Base-by-base conservation (phyloP, 2,888 invertebrate genomes). In the Temnothorax rugatulus region DNA sequence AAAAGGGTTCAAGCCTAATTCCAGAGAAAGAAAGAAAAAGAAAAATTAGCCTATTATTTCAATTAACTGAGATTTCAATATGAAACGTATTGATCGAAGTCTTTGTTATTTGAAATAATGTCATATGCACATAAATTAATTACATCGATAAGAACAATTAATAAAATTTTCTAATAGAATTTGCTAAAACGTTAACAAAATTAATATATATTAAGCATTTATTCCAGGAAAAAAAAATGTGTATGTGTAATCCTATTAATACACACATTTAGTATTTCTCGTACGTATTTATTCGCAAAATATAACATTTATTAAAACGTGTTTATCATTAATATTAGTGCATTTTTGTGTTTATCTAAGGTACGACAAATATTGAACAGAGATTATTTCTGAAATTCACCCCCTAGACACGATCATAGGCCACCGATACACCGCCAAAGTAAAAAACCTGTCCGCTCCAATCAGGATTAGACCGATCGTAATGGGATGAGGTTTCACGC, bases 401-500 rank as follows among this genome's bases (percentile, higher is more conserved):
- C 44, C 34, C 34, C 13, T 13, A n/a, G 25, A 54, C 41, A 66
- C 9, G 69, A 47, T 74, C 68, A 64, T 82, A 82, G 47, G 47
- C 59, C 69, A 71, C 83, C 84, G 90, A 85, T 91, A 87, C 63
- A 89, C 90, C 90, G 85, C 90, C 50, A 84, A 68, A 86, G 83
- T 84, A 90, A 90, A 91, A 93, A 93, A 93, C 93, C 93, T 93
- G 93, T 93, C 93, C 84, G 85, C 87, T 89, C 91, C 91, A 90
- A 93, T 93, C 91, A 93, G 91, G 91, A 92, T 93, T 93, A 92
- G 91, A 92, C 93, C 90, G 87, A 93, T 93, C 93, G 93, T 94
- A 94, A 94, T 94, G 91, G 93, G 93, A 94, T 94, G 93, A 94
- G 93, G 93, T 94, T 94, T 94, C 92, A 94, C 90, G 93, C 92